Conservation (phyloP, 2,797 vertebrate species). For the Poeciliopsis paucimaculata region DNA sequence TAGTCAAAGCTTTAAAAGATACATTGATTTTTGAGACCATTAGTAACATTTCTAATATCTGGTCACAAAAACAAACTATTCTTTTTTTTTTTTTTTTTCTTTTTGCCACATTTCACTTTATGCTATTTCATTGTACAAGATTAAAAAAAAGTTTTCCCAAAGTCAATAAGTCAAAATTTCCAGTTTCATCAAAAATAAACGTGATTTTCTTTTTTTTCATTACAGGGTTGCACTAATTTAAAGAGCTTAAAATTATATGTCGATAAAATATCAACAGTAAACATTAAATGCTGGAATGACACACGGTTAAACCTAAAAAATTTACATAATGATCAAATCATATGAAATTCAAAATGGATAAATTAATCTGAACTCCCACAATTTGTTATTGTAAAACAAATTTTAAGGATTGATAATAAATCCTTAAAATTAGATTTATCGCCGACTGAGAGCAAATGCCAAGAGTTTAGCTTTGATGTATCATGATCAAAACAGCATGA, state of each 20-base stretch:
- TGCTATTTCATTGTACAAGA: background rate
- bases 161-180: background rate
- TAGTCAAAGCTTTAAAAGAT: background rate
- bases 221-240: background rate
- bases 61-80: background rate
- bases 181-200: background rate
- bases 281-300: background rate
- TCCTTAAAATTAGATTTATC: background rate
- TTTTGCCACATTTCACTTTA: background rate
- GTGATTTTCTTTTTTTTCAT: background rate
- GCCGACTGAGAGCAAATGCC: background rate
- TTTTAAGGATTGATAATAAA: too few relatives aligned
- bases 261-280: background rate
- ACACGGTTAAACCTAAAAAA: background rate
- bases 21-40: background rate
- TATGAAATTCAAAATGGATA: background rate
- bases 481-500: background rate
- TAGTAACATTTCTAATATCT: background rate
- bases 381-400: background rate
- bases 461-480: background rate
- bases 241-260: background rate
- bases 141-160: background rate
- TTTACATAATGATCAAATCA: background rate
- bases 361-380: background rate
- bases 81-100: background rate